Evolutionary conservation across 2,113 vertebrate species (phyloP).

Genomic region (Stegastes partitus): DNA sequence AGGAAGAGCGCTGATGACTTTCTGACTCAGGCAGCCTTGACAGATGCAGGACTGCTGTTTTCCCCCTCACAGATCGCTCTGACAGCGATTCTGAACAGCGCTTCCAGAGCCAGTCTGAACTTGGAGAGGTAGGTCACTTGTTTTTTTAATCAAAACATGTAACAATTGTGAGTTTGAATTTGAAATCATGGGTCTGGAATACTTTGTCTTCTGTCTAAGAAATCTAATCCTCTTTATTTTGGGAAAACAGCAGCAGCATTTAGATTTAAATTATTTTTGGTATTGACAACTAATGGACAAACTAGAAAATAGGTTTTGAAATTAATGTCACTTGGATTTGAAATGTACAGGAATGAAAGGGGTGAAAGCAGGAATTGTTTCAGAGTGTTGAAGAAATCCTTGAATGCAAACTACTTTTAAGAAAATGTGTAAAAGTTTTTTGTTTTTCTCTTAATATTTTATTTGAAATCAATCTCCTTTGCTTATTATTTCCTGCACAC

Average conservation of each 20-base stretch:
- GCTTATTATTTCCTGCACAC: slow-evolving; percentile 6
- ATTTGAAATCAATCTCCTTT: accelerated
- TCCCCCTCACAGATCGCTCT: slow-evolving; percentile 94
- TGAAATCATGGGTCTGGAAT: neutral
- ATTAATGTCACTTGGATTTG: no score
- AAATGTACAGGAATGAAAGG: no score
- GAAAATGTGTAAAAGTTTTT: neutral
- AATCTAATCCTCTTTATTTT: neutral
- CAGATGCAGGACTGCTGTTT: slow-evolving; percentile 92
- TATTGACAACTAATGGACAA: neutral
- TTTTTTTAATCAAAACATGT: neutral
- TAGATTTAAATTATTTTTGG: neutral
- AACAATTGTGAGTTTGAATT: neutral
- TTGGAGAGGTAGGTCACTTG: slow-evolving; percentile 89
- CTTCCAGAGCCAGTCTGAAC: slow-evolving; percentile 91
- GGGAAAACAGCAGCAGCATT: neutral
- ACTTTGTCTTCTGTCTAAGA: neutral
- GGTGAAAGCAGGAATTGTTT: no score
- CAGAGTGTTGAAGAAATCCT: no score
- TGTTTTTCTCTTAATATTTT: no score
- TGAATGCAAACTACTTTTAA: no score
- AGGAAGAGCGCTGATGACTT: slow-evolving; percentile 96
- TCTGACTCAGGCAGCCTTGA: slow-evolving; percentile 89
- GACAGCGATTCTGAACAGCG: slow-evolving; percentile 91
- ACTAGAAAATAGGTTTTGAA: no score